Evolutionary conservation across 2,888 invertebrate genomes (phyloP), one percentile per base, ranked within the genome.

Genomic region (Tortrix viridana): DNA sequence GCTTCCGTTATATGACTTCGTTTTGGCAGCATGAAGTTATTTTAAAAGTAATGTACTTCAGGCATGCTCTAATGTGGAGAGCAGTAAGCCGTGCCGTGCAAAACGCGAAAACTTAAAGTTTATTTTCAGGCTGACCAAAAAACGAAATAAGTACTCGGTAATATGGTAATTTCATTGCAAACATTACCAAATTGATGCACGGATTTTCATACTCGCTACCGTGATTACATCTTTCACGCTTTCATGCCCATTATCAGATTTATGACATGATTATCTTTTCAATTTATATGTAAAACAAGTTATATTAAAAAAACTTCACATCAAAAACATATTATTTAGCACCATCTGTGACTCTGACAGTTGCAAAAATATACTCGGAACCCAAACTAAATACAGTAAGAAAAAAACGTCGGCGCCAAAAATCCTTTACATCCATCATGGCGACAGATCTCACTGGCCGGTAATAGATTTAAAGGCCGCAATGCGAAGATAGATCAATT

Each of bases 401-500:
- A 41, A 16, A 44, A 18, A n/a, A 44, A 18, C 9, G 19, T 18
- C 18, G 44, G 5, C 19, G n/a, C 41, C 16, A n/a, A 18, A 16
- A 19, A 18, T 44, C 18, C 44, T 44, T 3, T 19, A 44, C 67
- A 78, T 79, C 77, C 74, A 76, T 77, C 79, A 74, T 74, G 63
- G 64, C 58, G 72, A 78, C 71, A 66, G 74, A 74, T 73, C 73
- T 69, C 69, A 56, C 62, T 66, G 66, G 65, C 48, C 53, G 72
- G 73, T 77, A 75, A 78, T 77, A 76, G 76, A 76, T 76, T 74
- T 70, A 71, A 71, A 74, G 52, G 55, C 65, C 66, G 65, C 65
- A 52, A 67, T 69, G 55, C 66, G 66, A 66, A 72, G 75, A 76
- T 69, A 66, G 71, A 74, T 75, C 74, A 76, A 74, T 76, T 74